These are phyloP conservation scores for Homalodisca vitripennis DNA, from an alignment of 1,140 invertebrate genomes.

Conservation along the genomic window DNA sequence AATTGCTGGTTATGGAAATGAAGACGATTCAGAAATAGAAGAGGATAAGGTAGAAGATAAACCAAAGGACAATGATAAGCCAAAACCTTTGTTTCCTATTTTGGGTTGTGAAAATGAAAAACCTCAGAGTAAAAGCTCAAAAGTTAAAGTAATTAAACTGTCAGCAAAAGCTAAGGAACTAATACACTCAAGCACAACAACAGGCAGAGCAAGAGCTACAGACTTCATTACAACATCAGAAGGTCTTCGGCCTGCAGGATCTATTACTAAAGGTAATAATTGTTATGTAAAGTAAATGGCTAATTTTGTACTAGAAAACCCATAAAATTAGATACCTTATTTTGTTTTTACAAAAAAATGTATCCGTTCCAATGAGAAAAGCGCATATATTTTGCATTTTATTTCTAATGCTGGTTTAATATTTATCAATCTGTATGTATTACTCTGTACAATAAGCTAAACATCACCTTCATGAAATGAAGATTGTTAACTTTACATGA, in stretches of 20 bases:
- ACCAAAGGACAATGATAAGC: slow-evolving; percentile 27
- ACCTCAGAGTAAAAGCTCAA: neutral
- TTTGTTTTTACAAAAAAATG: too few relatives aligned
- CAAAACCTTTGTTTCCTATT: slow-evolving; percentile 40
- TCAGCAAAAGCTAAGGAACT: slow-evolving; percentile 39
- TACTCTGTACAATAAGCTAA: too few relatives aligned
- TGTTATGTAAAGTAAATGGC: too few relatives aligned
- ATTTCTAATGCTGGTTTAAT: too few relatives aligned
- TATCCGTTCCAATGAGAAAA: too few relatives aligned
- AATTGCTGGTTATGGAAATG: slow-evolving; percentile 57
- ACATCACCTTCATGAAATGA: too few relatives aligned
- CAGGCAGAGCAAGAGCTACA: slow-evolving; percentile 36
- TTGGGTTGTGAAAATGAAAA: slow-evolving; percentile 8
- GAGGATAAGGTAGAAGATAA: slow-evolving; percentile 44
- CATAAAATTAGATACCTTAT: neutral
- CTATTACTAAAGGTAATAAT: slow-evolving; percentile 2
- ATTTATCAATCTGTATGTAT: too few relatives aligned
- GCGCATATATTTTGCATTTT: too few relatives aligned
- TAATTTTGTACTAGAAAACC: too few relatives aligned
- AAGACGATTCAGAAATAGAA: slow-evolving; percentile 56
- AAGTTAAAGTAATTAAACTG: slow-evolving; percentile 38
- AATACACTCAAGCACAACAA: slow-evolving; percentile 37
- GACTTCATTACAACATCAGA: slow-evolving; percentile 32
- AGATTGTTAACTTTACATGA: too few relatives aligned
- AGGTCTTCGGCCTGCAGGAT: slow-evolving; percentile 31